Percentiles rank a stretch among this genome's conserved stretches.
Conservation (phyloP, 1,140 invertebrate genomes). For the Tyrophagus putrescentiae region DNA sequence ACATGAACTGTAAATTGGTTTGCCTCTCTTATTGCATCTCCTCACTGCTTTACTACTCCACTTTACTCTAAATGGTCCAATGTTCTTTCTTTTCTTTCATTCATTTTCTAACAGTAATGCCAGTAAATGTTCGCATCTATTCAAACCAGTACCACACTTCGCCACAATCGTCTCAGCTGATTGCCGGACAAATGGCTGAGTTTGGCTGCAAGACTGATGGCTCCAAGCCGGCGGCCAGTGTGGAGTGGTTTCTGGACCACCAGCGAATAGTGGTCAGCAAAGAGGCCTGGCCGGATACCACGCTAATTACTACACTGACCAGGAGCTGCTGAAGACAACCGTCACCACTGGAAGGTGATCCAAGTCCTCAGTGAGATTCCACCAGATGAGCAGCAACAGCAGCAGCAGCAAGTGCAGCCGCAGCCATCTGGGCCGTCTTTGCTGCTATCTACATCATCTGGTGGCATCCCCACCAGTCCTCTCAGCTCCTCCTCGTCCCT, state of each 20-base stretch:
- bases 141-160: background rate
- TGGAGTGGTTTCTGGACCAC: constrained; percentile 27
- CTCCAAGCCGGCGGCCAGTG: constrained; percentile 27
- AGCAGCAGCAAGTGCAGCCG: too few relatives aligned
- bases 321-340: background rate
- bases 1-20: constrained; percentile 14
- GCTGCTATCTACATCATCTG: too few relatives aligned
- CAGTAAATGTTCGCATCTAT: constrained; percentile 12
- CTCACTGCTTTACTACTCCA: constrained; percentile 2
- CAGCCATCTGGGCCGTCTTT: too few relatives aligned
- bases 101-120: background rate
- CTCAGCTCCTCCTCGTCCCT: too few relatives aligned
- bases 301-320: background rate
- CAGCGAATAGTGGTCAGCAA: constrained; percentile 2
- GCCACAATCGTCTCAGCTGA: background rate
- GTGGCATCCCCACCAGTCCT: too few relatives aligned
- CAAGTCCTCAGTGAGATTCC: background rate
- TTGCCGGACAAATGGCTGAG: constrained; percentile 26
- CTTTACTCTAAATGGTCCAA: background rate
- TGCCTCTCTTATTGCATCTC: background rate
- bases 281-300: background rate
- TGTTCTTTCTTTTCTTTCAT: background rate
- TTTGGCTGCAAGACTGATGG: constrained; percentile 27
- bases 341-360: background rate
- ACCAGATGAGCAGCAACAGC: background rate